These are phyloP conservation scores for Tetranychus cinnabarinus DNA, from an alignment of 1,140 invertebrate genomes.

Conservation along the genomic window DNA sequence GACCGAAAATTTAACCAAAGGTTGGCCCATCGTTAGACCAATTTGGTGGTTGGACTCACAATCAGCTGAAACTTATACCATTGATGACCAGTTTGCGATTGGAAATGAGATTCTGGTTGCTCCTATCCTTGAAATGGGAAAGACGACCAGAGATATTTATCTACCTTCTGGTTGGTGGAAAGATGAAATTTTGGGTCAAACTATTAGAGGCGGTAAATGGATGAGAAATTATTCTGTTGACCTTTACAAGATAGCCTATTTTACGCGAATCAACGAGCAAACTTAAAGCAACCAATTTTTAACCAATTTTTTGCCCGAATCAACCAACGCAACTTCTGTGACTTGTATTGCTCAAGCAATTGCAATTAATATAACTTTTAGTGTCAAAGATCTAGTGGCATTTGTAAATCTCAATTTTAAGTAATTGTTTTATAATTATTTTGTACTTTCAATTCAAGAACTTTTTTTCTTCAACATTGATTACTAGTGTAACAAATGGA, in stretches of 20 bases:
- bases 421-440: no score
- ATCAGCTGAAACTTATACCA: conserved; percentile 46
- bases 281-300: no score
- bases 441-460: no score
- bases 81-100: conserved; percentile 67
- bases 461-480: no score
- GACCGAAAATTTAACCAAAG: conserved; percentile 40
- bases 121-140: conserved; percentile 46
- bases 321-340: no score
- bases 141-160: conserved; percentile 44
- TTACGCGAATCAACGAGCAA: conserved; percentile 21
- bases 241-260: conserved; percentile 53
- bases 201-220: conserved; percentile 63
- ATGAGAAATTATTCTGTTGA: conserved; percentile 60
- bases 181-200: conserved; percentile 57
- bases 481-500: no score
- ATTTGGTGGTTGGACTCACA: conserved; percentile 71
- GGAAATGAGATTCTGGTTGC: conserved; percentile 77
- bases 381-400: no score
- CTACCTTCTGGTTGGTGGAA: conserved; percentile 66
- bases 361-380: no score
- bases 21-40: conserved; percentile 56
- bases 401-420: no score
- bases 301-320: no score
- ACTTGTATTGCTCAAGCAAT: no score